Conservation (phyloP, 1,140 invertebrate species). For the Drosophila mayri region DNA sequence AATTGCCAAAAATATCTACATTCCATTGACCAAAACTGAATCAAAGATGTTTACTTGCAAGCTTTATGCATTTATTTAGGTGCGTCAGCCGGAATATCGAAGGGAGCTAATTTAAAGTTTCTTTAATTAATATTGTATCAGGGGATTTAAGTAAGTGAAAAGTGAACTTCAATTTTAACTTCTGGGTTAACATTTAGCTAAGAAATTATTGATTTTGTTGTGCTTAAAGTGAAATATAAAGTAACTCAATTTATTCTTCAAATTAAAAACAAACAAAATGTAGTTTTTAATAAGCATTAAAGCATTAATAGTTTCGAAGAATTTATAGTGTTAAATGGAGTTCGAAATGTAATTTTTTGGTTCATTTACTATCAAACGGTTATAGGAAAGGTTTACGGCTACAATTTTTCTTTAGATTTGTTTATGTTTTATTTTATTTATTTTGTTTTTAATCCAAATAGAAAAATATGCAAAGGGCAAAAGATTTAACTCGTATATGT, state of each 20-base stretch:
- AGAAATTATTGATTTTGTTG: neutral
- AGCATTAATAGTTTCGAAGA: too few species aligned
- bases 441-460: too few species aligned
- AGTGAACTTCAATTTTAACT: neutral
- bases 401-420: too few species aligned
- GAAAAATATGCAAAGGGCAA: too few species aligned
- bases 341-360: too few species aligned
- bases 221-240: neutral
- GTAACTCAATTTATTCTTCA: neutral
- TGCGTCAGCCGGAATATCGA: neutral
- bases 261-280: too few species aligned
- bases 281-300: too few species aligned
- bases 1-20: constrained; percentile 31
- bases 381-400: too few species aligned
- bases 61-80: neutral
- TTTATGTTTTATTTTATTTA: too few species aligned
- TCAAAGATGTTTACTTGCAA: neutral
- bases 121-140: neutral
- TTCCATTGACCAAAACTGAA: constrained; percentile 1
- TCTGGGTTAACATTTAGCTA: neutral
- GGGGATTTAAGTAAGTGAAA: neutral
- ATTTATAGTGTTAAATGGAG: too few species aligned
- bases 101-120: neutral
- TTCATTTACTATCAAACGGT: too few species aligned
- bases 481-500: too few species aligned